Base-by-base conservation (phyloP, 2,888 invertebrate species). In the Erebia aethiops region DNA sequence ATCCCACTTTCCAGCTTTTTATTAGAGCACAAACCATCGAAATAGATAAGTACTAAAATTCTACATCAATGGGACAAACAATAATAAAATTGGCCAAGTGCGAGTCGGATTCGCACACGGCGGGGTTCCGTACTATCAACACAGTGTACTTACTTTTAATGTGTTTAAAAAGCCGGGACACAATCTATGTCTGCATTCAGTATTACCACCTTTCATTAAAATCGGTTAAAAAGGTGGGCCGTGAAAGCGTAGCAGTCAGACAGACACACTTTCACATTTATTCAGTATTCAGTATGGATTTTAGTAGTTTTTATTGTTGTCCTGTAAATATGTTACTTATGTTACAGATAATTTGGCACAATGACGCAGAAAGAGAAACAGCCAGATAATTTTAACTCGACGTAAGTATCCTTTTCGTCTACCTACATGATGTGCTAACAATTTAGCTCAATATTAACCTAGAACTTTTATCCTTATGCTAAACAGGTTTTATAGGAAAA, bases 311-410 rank as follows among this genome's bases (percentile, higher is more conserved):
- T 35, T 7, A 35, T 35, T 35, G 3, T 35, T 7, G 35, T 35
- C 11, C 11, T 35, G 7, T n/a, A 41, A 43, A 16, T 11, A 16
- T 13, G 18, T 67, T 61, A 63, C 76, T 78, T 1, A 10, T 73
- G 66, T 85, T 85, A 26, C 87, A 89, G 88, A 73, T 78, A 75
- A 72, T 62, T 46, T n/a, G 43, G 35, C 61, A 86, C 80, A 72
- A 89, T 87, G 87, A 75, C 80, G 58, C 78, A 81, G 58, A 80
- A 80, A 14, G 80, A 79, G 73, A 84, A 81, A 56, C 81, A 82
- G 56, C 78, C 82, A 69, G 83, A 87, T 14, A 87, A 87, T 71
- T 89, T 88, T 18, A 54, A 65, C 43, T 65, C 65, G 14, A 88
- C 89, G 89, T 89, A 80, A 88, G 89, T 89, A 70, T 2, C 46